A percentile compares a stretch with the other conserved stretches of the same genome.
Evolutionary conservation across 2,888 invertebrate species (phyloP).

Genomic region (Dioctria rufipes): DNA sequence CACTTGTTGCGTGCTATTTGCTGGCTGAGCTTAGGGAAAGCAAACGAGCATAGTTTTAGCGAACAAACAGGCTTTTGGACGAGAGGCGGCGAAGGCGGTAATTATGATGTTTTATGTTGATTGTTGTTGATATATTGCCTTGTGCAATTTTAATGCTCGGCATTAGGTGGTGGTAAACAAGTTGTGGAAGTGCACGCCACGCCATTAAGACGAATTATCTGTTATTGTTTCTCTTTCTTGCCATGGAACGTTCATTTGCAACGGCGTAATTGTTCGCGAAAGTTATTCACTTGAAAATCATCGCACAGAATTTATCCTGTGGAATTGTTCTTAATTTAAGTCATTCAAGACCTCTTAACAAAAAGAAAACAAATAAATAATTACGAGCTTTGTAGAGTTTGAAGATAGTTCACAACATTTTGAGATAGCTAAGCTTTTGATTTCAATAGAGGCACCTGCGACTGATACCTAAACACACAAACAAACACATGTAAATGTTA

Average conservation of each 20-base stretch:
- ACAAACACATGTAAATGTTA: too few species aligned
- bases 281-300: background rate
- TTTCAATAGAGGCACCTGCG: too few species aligned
- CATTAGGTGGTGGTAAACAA: background rate
- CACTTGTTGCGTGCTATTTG: constrained; percentile 32
- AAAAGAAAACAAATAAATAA: too few species aligned
- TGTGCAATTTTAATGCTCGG: constrained; percentile 13
- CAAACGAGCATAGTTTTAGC: background rate
- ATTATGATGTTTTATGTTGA: constrained; percentile 49
- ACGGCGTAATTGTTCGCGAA: background rate
- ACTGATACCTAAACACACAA: too few species aligned
- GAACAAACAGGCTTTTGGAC: background rate
- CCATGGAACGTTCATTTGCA: background rate
- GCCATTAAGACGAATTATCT: constrained; percentile 33
- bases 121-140: constrained; percentile 38
- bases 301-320: too few species aligned
- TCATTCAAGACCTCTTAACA: too few species aligned
- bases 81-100: constrained; percentile 7
- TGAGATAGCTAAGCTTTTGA: too few species aligned
- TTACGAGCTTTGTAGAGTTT: too few species aligned
- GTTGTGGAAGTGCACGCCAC: constrained; percentile 19
- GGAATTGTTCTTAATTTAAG: too few species aligned
- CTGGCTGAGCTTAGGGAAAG: background rate
- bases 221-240: constrained; percentile 7
- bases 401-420: too few species aligned